Base-by-base conservation (phyloP, 2,113 vertebrate species). In the Solenodon paradoxus region DNA sequence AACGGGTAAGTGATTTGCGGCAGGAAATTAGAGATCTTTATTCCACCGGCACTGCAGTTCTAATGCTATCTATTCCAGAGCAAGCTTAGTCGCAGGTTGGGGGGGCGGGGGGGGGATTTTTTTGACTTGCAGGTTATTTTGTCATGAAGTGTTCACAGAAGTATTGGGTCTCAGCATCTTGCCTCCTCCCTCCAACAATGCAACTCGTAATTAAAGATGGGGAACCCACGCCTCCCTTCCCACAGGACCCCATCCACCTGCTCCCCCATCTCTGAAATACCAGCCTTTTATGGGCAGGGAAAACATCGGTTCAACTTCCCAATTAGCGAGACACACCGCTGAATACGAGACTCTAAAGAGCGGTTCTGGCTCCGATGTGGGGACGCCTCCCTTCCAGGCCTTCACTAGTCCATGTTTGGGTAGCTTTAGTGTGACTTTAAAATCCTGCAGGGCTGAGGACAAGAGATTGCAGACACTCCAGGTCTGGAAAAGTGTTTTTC, bases 121-220 rank as follows among this genome's bases (percentile, higher is more conserved):
- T 53, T 24, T 57, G 3, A 19, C 80, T 95, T 86, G 63, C 85
- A 97, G 96, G 90, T 97, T 96, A 96, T 95, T 96, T 95, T 94
- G 96, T 66, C 72, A 89, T 80, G 81, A 95, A 94, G 66, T 40
- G 80, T 96, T 69, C 81, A 61, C 83, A 95, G 90, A 32, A 12
- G 81, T 82, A 88, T 40, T 84, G 84, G 88, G 84, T 75, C 74
- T 78, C 28, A 3, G 89, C 90, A 94, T 88, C 94, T 90, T 87
- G 85, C 88, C 85, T 89, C 89, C 85, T 88, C 93, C 82, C 53
- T 96, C 82, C 81, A 86, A 96, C 95, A 97, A 97, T 96, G 82
- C 92, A 95, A 94, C 92, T 96, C 95, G 93, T 96, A 93, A 96
- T 97, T 97, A 98, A 96, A 96, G 74, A 61, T 59, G 40, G 81